These are phyloP conservation scores for Dione juno DNA, from an alignment of 2,888 invertebrate species.

Conservation along the genomic window DNA sequence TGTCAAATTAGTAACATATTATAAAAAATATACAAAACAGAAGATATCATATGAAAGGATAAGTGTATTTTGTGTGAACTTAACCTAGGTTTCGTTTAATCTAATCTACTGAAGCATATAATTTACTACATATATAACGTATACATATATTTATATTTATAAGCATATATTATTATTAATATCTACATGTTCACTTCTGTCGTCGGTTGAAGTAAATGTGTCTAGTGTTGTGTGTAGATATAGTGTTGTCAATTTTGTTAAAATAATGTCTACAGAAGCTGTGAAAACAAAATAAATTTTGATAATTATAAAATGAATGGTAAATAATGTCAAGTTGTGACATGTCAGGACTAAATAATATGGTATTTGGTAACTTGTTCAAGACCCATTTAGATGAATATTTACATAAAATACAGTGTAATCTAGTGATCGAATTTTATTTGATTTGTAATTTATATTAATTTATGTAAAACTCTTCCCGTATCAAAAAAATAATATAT, in stretches of 20 bases:
- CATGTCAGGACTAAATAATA: not conserved
- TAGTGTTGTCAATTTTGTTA: not conserved
- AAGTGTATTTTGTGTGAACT: slow-evolving; percentile 35
- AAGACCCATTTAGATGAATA: no score
- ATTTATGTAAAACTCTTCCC: no score
- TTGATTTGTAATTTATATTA: no score
- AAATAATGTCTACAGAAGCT: slow-evolving; percentile 8
- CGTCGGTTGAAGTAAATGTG: slow-evolving; percentile 33
- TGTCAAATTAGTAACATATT: not conserved
- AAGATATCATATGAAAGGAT: slow-evolving; percentile 20
- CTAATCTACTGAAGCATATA: slow-evolving; percentile 43
- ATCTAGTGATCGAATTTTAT: no score
- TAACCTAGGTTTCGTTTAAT: slow-evolving; percentile 28
- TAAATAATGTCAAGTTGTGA: not conserved
- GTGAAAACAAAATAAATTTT: not conserved
- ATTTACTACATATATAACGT: slow-evolving; percentile 11
- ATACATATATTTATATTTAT: slow-evolving; percentile 17
- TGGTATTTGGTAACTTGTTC: no score
- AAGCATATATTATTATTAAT: not conserved
- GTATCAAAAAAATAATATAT: not conserved
- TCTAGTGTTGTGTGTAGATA: slow-evolving; percentile 28
- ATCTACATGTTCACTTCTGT: slow-evolving; percentile 35
- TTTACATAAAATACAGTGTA: no score
- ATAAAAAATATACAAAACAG: no score
- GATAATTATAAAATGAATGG: not conserved